A percentile compares a stretch with the other conserved stretches of the same genome.
Evolutionary conservation across 1,140 invertebrate species (phyloP).

Genomic region (Geopemphigus sp.): DNA sequence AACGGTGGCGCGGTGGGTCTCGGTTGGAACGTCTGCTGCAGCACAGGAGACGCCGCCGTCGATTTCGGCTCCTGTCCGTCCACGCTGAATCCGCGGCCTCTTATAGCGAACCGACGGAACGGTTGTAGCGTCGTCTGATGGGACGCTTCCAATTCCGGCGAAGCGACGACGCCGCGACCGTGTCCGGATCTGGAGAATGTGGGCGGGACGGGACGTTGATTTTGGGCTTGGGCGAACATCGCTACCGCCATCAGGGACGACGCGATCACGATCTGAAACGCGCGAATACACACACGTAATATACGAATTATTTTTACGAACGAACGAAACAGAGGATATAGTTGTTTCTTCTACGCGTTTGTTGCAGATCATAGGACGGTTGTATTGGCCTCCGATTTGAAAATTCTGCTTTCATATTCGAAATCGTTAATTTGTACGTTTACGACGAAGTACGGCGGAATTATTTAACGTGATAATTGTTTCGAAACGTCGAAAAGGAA

Average conservation of each 20-base stretch:
- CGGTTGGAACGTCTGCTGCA: not conserved
- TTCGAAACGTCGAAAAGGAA: too few relatives aligned
- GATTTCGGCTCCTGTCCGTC: not conserved
- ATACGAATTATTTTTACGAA: not conserved
- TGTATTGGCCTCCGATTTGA: too few relatives aligned
- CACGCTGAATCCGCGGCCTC: conserved; percentile 17
- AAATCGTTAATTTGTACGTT: too few relatives aligned
- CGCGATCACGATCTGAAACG: not conserved
- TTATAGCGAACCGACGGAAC: conserved; percentile 11
- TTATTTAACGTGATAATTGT: too few relatives aligned
- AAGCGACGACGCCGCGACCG: not conserved
- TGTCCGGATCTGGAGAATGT: not conserved
- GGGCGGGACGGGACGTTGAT: not conserved
- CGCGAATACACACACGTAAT: not conserved
- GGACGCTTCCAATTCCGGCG: not conserved
- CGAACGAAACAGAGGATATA: too few relatives aligned
- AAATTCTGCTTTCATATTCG: too few relatives aligned
- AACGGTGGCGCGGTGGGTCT: not conserved
- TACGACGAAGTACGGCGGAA: too few relatives aligned
- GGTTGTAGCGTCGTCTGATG: not conserved
- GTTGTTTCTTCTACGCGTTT: too few relatives aligned
- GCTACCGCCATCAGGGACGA: not conserved
- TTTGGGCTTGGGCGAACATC: not conserved
- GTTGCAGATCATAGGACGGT: too few relatives aligned
- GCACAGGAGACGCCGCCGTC: not conserved